A percentile compares a stretch with the other conserved stretches of the same genome.
Conservation (phyloP, 2,888 invertebrate genomes). For the Autographa pulchrina region DNA sequence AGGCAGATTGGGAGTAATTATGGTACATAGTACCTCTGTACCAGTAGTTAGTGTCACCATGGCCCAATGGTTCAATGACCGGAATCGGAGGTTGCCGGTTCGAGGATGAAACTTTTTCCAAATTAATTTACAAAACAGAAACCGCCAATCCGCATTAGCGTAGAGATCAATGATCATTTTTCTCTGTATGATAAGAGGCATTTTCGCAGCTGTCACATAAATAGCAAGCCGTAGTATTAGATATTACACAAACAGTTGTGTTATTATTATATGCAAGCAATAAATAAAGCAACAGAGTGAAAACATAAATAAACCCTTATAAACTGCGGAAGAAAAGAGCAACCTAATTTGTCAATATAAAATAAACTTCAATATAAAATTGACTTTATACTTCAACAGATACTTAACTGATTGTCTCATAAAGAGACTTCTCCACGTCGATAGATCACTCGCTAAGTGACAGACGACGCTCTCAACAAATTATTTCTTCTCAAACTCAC, state of each 20-base stretch:
- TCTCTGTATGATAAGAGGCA: too few species aligned
- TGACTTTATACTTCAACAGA: background rate
- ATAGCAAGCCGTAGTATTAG: too few species aligned
- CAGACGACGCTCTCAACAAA: slow-evolving; percentile 24
- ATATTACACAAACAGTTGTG: too few species aligned
- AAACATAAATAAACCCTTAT: too few species aligned
- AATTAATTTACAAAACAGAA: background rate
- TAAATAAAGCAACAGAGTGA: too few species aligned
- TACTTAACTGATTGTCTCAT: slow-evolving; percentile 9
- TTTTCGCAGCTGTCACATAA: too few species aligned
- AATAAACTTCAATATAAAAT: background rate
- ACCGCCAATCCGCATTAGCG: too few species aligned
- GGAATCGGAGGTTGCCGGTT: background rate
- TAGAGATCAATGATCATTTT: too few species aligned
- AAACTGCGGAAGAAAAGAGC: too few species aligned
- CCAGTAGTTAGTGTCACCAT: slow-evolving; percentile 13
- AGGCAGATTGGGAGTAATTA: slow-evolving; percentile 40
- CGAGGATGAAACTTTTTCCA: background rate
- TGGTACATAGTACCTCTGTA: slow-evolving; percentile 19
- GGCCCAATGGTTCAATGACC: background rate
- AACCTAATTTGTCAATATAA: too few species aligned
- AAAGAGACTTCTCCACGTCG: background rate
- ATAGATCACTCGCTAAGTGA: slow-evolving; percentile 19
- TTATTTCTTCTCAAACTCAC: slow-evolving; percentile 14
- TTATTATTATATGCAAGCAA: too few species aligned